phyloP scores from a whole-genome alignment of 2,888 invertebrate species.

The Strigamia crassipes region DNA sequence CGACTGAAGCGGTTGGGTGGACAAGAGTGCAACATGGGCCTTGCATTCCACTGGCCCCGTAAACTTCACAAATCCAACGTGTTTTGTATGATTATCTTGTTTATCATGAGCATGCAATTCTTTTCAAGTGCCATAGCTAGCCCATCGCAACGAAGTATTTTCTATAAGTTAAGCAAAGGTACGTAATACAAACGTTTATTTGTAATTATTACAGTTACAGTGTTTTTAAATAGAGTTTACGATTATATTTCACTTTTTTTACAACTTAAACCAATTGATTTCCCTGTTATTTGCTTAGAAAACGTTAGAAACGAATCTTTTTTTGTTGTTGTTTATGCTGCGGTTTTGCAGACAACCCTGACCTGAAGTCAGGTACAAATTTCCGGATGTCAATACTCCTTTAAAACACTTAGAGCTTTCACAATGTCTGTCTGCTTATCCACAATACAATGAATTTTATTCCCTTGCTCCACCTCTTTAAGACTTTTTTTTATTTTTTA shows the following conservation, averaged over 20 bases:
- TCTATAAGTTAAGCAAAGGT: not conserved
- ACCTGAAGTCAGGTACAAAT: not conserved
- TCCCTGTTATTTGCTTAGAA: not conserved
- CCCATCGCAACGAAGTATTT: constrained; percentile 1
- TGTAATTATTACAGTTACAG: too few species aligned
- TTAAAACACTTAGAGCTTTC: not conserved
- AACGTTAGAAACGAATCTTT: not conserved
- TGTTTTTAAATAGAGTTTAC: not conserved
- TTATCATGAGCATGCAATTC: not conserved
- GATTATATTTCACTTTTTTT: not conserved
- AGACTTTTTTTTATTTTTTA: not conserved
- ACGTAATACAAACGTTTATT: not conserved
- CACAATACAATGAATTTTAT: constrained; percentile 13
- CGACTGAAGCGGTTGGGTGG: constrained; percentile 11
- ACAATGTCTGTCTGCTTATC: constrained; percentile 16
- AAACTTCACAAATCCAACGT: constrained; percentile 4
- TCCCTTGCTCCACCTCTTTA: not conserved
- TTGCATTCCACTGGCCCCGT: constrained; percentile 20
- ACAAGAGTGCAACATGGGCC: constrained; percentile 19
- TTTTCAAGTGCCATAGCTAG: not conserved
- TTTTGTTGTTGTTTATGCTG: not conserved
- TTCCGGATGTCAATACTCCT: constrained; percentile 11
- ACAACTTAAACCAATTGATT: not conserved
- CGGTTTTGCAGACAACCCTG: constrained; percentile 21
- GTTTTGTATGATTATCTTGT: not conserved